These are phyloP conservation scores for Tetheella fluctuosa DNA, from an alignment of 2,888 invertebrate species.

Conservation along the genomic window DNA sequence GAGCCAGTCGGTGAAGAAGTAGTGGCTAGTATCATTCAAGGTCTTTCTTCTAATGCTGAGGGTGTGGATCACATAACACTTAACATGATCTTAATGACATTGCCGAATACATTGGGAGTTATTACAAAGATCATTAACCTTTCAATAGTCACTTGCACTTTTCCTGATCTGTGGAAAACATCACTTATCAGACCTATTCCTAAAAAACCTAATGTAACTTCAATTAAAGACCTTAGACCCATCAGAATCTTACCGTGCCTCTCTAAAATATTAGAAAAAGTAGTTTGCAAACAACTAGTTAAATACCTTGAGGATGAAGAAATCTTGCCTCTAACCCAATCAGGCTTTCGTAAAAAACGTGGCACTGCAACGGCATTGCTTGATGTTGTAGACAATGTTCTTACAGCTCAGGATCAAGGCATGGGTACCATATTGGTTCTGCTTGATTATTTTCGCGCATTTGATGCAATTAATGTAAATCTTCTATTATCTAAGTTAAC, in stretches of 20 bases:
- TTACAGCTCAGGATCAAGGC: conserved; percentile 23
- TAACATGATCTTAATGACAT: background rate
- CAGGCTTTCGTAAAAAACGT: conserved; percentile 22
- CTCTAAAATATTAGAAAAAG: conserved; percentile 19
- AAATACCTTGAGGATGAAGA: conserved; percentile 19
- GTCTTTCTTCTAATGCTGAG: too few species aligned
- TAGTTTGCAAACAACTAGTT: conserved; percentile 15
- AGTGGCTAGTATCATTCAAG: background rate
- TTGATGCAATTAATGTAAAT: conserved; percentile 23
- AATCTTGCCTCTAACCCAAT: conserved; percentile 23
- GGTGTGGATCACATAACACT: background rate
- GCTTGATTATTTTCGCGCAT: conserved; percentile 29
- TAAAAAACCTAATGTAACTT: conserved; percentile 1
- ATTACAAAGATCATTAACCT: too few species aligned
- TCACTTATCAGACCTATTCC: conserved; percentile 10
- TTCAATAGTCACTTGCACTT: background rate
- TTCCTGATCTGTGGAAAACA: conserved; percentile 10
- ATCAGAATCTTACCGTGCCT: conserved; percentile 24
- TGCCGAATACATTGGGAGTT: background rate
- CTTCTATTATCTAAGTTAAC: conserved; percentile 22
- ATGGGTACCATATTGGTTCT: conserved; percentile 21
- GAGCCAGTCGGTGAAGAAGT: conserved; percentile 9
- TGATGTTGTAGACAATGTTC: conserved; percentile 24
- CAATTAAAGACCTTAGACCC: conserved; percentile 18
- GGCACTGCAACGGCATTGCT: conserved; percentile 23